Evolutionary conservation across 2,888 invertebrate genomes (phyloP), one percentile per base, ranked within the genome.

Genomic region (Balanococcus diminutus): DNA sequence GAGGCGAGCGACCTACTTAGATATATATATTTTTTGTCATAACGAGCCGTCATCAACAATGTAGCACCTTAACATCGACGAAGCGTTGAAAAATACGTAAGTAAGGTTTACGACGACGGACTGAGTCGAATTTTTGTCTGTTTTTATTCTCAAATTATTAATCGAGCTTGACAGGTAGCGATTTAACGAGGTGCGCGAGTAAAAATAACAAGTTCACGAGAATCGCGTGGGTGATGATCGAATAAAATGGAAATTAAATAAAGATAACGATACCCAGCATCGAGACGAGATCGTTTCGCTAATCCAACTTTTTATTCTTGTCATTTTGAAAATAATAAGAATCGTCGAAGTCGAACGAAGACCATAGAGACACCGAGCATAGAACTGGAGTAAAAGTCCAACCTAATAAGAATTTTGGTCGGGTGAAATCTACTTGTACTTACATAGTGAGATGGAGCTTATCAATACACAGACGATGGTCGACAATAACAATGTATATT

Each of bases 1-100:
- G 32, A 75, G 32, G 19, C 75, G 75, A 75, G 19, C 75, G 75
- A 75, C 75, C 75, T 75, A 75, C 75, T 75, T 75, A 6, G 75
- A 32, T 31, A 75, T 75, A 32, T 75, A 22, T 51, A 4, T 19
- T 51, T 51, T n/a, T 75, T 14, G 75, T 32, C 75, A 25, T 75
- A 75, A 75, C 75, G 75, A 75, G 75, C 32, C 75, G 32, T 32
- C 32, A 19, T 75, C 25, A 9, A 75, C 75, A 32, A 67, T 67
- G 67, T 67, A 32, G 32, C 75, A 32, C 75, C 32, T 75, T 32
- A 32, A 28, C n/a, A 25, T 25, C 61, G 61, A 28, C 51, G 25
- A 67, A 67, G 61, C 61, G 61, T 67, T 67, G 28, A 67, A 67
- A 67, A 67, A 67, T 67, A 67, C 61, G 61, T 28, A 28, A 67